Evolutionary conservation across 2,113 vertebrate species (phyloP).

Genomic region (Origma solitaria): DNA sequence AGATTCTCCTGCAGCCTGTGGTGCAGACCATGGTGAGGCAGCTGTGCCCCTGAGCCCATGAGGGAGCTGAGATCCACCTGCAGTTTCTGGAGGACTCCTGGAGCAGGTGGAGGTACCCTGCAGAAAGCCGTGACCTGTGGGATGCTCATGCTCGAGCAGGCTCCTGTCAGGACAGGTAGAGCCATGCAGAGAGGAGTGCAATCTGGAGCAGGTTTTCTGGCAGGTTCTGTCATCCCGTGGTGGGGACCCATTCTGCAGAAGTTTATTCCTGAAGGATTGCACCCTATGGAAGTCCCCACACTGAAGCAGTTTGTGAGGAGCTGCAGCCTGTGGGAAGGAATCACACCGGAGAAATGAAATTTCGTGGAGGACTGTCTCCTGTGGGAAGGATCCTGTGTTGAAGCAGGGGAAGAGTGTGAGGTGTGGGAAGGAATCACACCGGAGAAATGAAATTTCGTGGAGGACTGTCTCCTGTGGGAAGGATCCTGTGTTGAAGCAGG

Average conservation of each 20-base stretch:
- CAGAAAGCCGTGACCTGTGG: not conserved
- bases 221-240: not conserved
- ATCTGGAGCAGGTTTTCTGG: not conserved
- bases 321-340: not conserved
- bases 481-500: not conserved
- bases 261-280: not conserved
- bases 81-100: not conserved
- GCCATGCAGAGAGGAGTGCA: not conserved
- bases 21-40: not conserved
- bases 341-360: not conserved
- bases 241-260: not conserved
- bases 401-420: not conserved
- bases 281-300: rapidly evolving
- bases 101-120: not conserved
- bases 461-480: not conserved
- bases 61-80: not conserved
- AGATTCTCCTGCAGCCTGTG: not conserved
- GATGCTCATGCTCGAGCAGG: not conserved
- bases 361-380: not conserved
- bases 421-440: not conserved
- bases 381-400: not conserved
- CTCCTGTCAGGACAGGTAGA: not conserved
- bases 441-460: not conserved
- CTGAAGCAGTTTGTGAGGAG: not conserved
- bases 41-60: not conserved